These are phyloP conservation scores for Arizona elegans DNA, from an alignment of 2,113 vertebrate genomes.

Conservation along the genomic window DNA sequence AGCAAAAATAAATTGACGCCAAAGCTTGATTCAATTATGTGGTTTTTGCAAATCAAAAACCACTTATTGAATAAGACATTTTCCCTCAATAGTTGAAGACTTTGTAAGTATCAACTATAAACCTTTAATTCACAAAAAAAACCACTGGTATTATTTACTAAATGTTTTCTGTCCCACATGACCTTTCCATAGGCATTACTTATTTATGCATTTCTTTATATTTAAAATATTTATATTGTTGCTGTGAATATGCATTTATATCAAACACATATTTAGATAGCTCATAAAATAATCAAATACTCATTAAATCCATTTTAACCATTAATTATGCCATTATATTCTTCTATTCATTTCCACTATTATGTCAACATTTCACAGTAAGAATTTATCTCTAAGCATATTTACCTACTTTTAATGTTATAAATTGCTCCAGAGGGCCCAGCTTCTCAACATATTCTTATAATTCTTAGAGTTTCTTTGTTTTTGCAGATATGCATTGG, in stretches of 20 bases:
- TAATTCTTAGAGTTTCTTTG: background rate
- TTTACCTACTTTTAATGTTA: background rate
- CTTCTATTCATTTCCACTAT: background rate
- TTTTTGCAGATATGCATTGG: background rate
- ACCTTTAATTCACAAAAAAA: background rate
- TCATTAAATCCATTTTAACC: background rate
- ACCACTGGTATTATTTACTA: rapidly evolving
- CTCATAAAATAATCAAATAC: background rate
- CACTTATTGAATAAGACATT: background rate
- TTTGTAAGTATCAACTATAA: background rate
- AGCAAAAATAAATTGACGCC: background rate
- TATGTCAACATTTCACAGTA: background rate
- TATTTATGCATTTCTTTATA: background rate
- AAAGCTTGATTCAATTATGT: background rate
- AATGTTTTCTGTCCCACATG: background rate
- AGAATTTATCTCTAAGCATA: background rate
- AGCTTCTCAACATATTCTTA: background rate
- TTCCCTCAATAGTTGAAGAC: background rate
- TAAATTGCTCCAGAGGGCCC: background rate
- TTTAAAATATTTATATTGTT: background rate
- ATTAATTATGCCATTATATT: background rate
- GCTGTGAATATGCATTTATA: background rate
- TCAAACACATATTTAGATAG: background rate
- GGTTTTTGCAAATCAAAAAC: background rate
- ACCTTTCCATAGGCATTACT: background rate